Evolutionary conservation across 2,888 invertebrate genomes (phyloP).

Genomic region (Parelbella ahira): DNA sequence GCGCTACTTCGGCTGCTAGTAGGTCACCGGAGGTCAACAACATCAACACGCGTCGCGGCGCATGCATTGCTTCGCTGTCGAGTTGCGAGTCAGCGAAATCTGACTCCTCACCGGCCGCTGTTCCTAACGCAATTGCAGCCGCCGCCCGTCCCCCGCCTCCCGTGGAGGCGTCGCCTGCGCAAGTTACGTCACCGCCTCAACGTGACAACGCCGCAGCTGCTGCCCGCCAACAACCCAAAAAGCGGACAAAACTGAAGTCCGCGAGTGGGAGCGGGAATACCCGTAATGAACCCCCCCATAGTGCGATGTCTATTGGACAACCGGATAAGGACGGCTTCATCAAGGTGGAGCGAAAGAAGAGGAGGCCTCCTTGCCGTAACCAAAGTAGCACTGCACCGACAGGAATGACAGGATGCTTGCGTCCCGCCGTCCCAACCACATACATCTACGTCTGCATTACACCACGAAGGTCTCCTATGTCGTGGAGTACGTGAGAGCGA

Average conservation of each 20-base stretch:
- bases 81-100: too few relatives aligned
- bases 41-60: background rate
- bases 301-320: background rate
- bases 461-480: too few relatives aligned
- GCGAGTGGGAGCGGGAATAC: too few relatives aligned
- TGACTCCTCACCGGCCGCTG: background rate
- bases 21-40: too few relatives aligned
- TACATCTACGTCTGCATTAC: conserved; percentile 35
- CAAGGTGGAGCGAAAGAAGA: conserved; percentile 9
- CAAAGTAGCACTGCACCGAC: conserved; percentile 1
- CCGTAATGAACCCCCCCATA: background rate
- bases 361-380: conserved; percentile 5
- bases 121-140: background rate
- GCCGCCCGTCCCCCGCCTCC: background rate
- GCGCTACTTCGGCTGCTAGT: too few relatives aligned
- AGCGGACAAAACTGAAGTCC: background rate
- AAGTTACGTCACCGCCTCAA: background rate
- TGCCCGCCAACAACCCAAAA: background rate
- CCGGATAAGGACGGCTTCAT: background rate
- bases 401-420: background rate
- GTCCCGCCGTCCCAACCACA: background rate
- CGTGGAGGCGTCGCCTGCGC: background rate
- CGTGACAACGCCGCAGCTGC: conserved; percentile 22
- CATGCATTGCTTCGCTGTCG: too few relatives aligned
- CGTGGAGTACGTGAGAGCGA: too few relatives aligned